Conservation (phyloP, 2,797 vertebrate genomes). For the Hydrocynus forskahlii region DNA sequence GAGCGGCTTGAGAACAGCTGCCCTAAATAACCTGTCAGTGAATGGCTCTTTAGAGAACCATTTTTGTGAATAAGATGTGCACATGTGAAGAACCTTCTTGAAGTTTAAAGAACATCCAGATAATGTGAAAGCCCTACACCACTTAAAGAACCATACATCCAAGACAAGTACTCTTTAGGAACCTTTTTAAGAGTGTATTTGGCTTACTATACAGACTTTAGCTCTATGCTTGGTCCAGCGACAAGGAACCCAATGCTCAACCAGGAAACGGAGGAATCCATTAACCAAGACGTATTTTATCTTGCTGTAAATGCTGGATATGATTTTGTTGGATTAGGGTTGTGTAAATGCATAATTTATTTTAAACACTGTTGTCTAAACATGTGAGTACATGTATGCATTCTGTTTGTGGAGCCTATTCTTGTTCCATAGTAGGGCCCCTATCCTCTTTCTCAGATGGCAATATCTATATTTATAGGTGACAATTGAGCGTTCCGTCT, state of each 20-base stretch:
- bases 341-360: constrained; percentile 11
- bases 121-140: too few species aligned
- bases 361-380: neutral
- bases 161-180: too few species aligned
- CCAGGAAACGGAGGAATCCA: neutral
- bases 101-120: too few species aligned
- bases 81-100: too few species aligned
- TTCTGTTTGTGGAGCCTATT: constrained; percentile 31
- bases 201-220: neutral
- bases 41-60: too few species aligned
- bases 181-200: too few species aligned
- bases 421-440: constrained; percentile 35
- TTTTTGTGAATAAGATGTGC: too few species aligned
- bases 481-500: constrained; percentile 50
- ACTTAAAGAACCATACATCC: too few species aligned
- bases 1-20: too few species aligned
- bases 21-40: too few species aligned
- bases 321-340: neutral
- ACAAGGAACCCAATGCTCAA: neutral
- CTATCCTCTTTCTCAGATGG: constrained; percentile 22
- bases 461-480: constrained; percentile 41
- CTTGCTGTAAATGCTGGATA: neutral
- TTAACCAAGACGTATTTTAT: neutral
- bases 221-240: neutral
- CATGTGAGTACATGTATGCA: constrained; percentile 13